Percentiles rank a stretch among this genome's conserved stretches.
Evolutionary conservation across 35 echinoderm and acorn worm species (phyloP).

Genomic region (Heliocidaris erythrogramma): DNA sequence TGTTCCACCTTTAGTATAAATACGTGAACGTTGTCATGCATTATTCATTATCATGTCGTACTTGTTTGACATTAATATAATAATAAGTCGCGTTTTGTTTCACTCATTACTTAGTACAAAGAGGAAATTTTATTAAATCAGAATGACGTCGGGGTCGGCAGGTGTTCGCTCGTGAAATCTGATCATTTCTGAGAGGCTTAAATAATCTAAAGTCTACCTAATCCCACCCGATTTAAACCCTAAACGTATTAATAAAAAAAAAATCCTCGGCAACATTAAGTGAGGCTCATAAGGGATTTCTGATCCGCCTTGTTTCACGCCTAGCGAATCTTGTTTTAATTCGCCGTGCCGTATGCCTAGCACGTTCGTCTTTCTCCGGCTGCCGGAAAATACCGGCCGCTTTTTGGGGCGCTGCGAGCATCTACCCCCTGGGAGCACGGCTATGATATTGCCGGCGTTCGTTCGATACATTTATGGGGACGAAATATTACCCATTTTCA

Average conservation of each 20-base stretch:
- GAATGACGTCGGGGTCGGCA: neutral
- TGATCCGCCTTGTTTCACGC: conserved; percentile 25
- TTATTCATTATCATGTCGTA: neutral
- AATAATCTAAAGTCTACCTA: conserved; percentile 38
- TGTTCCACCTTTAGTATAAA: neutral
- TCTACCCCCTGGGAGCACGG: neutral
- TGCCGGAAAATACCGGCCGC: conserved; percentile 16
- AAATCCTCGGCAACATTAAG: neutral
- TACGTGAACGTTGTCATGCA: neutral
- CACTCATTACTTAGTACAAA: neutral
- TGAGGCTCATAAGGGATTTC: neutral
- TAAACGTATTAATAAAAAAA: conserved; percentile 43
- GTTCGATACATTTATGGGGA: neutral
- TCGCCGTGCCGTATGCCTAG: conserved; percentile 4
- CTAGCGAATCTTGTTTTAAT: conserved; percentile 26
- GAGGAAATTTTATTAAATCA: neutral
- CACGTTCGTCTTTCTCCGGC: conserved; percentile 32
- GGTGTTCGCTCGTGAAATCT: neutral
- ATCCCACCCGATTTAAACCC: conserved; percentile 37
- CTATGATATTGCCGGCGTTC: neutral
- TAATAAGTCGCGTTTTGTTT: neutral
- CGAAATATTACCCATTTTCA: conserved; percentile 7
- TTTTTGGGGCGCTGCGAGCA: neutral
- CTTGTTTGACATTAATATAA: neutral
- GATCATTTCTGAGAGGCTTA: conserved; percentile 23